phyloP scores from a whole-genome alignment of 2,888 invertebrate genomes.

The Drosophila tanythrix region DNA sequence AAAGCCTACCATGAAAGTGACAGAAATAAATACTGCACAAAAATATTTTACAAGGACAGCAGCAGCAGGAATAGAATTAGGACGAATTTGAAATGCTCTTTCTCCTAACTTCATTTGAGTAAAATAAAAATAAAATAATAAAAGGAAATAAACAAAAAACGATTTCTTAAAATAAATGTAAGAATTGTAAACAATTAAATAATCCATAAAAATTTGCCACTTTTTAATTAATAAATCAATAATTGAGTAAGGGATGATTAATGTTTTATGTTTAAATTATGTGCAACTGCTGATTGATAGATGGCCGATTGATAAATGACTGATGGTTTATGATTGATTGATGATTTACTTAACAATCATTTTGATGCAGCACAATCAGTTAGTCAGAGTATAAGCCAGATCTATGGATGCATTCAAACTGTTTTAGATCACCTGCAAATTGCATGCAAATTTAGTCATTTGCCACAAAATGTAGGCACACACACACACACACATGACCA shows the following conservation, averaged over 20 bases:
- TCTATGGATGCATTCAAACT: conserved; percentile 13
- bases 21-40: conserved; percentile 11
- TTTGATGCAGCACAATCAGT: background rate
- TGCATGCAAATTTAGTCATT: conserved; percentile 78
- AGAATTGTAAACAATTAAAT: background rate
- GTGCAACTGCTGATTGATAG: background rate
- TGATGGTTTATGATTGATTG: background rate
- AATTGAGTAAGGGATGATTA: background rate
- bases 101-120: background rate
- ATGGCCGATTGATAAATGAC: background rate
- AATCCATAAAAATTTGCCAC: background rate
- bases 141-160: background rate
- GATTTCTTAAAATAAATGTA: background rate
- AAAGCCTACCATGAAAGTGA: conserved; percentile 6
- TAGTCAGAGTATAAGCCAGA: conserved; percentile 1
- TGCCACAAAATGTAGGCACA: conserved; percentile 56
- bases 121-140: background rate
- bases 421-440: conserved; percentile 36
- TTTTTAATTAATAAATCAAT: background rate
- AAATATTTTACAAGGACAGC: background rate
- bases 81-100: conserved; percentile 13
- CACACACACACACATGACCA: conserved; percentile 8
- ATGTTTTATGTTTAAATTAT: background rate
- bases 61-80: background rate
- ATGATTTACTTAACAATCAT: background rate